Evolutionary conservation across 2,888 invertebrate species (phyloP).

Genomic region (Marronus borbonicus): DNA sequence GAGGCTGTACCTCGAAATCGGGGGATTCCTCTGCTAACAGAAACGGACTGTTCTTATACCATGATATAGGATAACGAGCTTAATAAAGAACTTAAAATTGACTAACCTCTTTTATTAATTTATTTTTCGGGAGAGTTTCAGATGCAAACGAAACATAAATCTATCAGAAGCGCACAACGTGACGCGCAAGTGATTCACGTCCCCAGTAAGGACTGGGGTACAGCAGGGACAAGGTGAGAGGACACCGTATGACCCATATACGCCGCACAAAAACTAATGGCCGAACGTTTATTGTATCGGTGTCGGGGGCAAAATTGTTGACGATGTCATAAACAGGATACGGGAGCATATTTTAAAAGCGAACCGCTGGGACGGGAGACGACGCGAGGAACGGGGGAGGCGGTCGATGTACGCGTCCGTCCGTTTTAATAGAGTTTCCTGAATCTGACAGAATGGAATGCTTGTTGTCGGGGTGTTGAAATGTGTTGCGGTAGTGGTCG

Average conservation of each 20-base stretch:
- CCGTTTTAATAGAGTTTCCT: slow-evolving; percentile 42
- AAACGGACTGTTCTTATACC: no score
- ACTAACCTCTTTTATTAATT: background rate
- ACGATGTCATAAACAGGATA: slow-evolving; percentile 42
- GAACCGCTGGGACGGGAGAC: background rate
- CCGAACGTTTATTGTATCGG: slow-evolving; percentile 26
- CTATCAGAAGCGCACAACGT: background rate
- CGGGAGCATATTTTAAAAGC: slow-evolving; percentile 33
- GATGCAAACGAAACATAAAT: background rate
- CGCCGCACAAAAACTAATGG: slow-evolving; percentile 21
- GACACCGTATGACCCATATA: slow-evolving; percentile 11
- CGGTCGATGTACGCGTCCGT: background rate
- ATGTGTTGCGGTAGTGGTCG: background rate
- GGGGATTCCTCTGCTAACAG: no score
- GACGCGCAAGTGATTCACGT: background rate
- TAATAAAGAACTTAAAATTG: no score
- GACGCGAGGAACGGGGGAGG: background rate
- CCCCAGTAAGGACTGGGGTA: background rate
- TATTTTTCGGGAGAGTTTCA: background rate
- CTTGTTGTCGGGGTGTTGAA: background rate
- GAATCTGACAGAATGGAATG: slow-evolving; percentile 24
- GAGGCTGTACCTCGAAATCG: no score
- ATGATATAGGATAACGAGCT: no score
- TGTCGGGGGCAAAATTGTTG: slow-evolving; percentile 23
- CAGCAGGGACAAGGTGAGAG: background rate